Evolutionary conservation across 2,888 invertebrate species (phyloP), one percentile per base, ranked within the genome.

Genomic region (Marronus borbonicus): DNA sequence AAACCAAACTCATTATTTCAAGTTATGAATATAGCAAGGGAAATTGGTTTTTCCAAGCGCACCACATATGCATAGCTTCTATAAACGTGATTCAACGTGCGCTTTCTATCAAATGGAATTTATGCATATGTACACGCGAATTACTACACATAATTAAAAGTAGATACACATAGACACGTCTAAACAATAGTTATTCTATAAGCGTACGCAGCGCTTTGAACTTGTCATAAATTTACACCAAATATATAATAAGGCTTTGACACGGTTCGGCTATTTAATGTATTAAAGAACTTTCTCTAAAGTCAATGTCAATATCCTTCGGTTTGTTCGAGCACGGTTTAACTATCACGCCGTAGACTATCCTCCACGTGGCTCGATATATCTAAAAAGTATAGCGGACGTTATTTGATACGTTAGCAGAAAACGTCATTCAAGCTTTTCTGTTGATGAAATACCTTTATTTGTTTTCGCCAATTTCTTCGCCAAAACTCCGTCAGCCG

Each of bases 251-350:
- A 65, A 76, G 66, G 20, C 60, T 72, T 58, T 72, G 72, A 76
- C 76, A 76, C 50, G 66, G 76, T 76, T 76, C 65, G 44, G 17
- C 24, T 44, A 20, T 14, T 65, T 65, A 74, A 60, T 17, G 24
- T 60, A 12, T 44, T 44, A 44, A 58, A 44, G 69, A 76, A 79
- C 79, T 79, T 79, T 79, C 79, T 76, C 76, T 72, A 66, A 76
- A 76, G 76, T 79, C 79, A 79, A 79, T 79, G 79, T 79, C 79
- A 76, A 79, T 76, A 79, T 76, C 76, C 78, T 78, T 77, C 31
- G 39, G 50, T 66, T 58, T 28, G 28, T 31, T 50, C 62, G 69
- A 17, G 65, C 44, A 50, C 12, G 49, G 24, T 24, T 65, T 66
- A 75, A 76, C 49, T 69, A 36, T 12, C 58, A 17, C 24, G 36